Evolutionary conservation across 2,888 invertebrate genomes (phyloP).

Genomic region (Aleiodes alternator): DNA sequence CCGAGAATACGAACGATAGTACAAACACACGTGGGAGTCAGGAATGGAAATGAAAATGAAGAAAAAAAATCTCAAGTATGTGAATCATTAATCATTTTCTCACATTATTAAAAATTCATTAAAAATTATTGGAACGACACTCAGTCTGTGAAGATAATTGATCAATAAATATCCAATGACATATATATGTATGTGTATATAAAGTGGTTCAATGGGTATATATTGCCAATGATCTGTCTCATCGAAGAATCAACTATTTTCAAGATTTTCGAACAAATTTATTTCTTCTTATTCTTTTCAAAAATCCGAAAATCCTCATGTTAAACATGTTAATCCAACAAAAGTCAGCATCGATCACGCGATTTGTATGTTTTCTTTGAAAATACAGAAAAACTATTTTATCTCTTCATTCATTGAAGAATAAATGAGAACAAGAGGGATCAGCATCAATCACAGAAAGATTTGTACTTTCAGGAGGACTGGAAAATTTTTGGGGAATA

Average conservation of each 20-base stretch:
- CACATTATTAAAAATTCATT: conserved; percentile 35
- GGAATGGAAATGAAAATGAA: too few species aligned
- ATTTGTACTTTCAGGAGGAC: conserved; percentile 24
- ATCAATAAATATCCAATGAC: background rate
- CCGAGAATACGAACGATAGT: conserved; percentile 39
- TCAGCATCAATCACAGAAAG: conserved; percentile 40
- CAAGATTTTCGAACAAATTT: conserved; percentile 1
- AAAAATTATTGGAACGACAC: conserved; percentile 21
- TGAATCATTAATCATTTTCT: conserved; percentile 38
- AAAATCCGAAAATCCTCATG: background rate
- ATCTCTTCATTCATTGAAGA: background rate
- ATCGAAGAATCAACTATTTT: background rate
- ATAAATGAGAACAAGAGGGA: conserved; percentile 35
- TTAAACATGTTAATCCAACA: conserved; percentile 27
- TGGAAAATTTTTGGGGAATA: background rate
- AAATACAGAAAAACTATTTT: conserved; percentile 8
- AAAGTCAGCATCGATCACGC: conserved; percentile 45
- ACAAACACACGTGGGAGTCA: conserved; percentile 13
- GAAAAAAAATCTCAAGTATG: conserved; percentile 7
- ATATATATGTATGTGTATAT: background rate
- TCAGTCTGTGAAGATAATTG: conserved; percentile 6
- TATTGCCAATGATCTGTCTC: background rate
- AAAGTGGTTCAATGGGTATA: conserved; percentile 2
- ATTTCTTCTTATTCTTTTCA: background rate
- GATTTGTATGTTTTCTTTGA: conserved; percentile 35